Conservation (phyloP, 2,113 vertebrate genomes). For the Vombatus ursinus region DNA sequence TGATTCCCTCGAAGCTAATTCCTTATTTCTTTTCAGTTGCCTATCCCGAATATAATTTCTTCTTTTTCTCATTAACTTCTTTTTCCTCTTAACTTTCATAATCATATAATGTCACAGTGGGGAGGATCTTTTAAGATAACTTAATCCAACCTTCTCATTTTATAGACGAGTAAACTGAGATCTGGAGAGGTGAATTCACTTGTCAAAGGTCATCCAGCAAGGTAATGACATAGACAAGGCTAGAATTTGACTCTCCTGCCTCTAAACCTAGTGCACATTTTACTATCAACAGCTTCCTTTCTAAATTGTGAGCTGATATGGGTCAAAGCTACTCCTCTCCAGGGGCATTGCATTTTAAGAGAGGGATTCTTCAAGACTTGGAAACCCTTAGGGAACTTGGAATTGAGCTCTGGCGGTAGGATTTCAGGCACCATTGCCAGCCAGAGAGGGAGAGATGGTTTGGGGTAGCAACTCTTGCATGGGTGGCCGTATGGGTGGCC, state of each 20-base stretch:
- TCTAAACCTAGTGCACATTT: not conserved
- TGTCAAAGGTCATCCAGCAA: not conserved
- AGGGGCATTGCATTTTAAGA: not conserved
- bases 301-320: not conserved
- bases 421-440: conserved; percentile 46
- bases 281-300: not conserved
- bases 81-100: not conserved
- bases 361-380: not conserved
- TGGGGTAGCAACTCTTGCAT: conserved; percentile 20
- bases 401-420: conserved; percentile 21
- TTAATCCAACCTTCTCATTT: not conserved
- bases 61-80: not conserved
- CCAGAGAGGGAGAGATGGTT: not conserved
- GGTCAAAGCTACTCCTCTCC: not conserved
- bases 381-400: not conserved
- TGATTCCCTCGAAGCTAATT: not conserved
- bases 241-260: not conserved
- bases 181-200: not conserved
- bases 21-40: not conserved
- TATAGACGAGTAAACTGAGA: not conserved
- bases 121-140: not conserved
- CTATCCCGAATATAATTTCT: not conserved
- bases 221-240: not conserved
- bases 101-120: not conserved
- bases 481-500: not conserved